Percentiles rank a stretch among this genome's conserved stretches.
phyloP scores from a whole-genome alignment of 1,140 invertebrate species.

The Drosophila miranda region DNA sequence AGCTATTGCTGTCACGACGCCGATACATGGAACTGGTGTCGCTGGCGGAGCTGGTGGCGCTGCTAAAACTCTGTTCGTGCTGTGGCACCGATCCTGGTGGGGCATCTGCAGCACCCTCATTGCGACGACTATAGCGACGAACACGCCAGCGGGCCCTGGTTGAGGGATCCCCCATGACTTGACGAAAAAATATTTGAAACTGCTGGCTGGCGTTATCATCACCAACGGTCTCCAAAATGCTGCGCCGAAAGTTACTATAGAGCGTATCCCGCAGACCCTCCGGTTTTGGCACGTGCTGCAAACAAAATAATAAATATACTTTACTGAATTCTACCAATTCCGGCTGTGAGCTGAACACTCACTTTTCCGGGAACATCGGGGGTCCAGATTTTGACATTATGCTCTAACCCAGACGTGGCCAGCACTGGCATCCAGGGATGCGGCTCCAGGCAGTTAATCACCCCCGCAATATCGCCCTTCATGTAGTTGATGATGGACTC shows the following conservation, averaged over 20 bases:
- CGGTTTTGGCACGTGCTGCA: slow-evolving; percentile 83
- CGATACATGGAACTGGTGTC: slow-evolving; percentile 1
- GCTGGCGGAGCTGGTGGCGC: background rate
- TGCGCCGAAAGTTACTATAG: slow-evolving; percentile 60
- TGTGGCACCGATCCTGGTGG: background rate
- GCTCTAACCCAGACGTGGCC: slow-evolving; percentile 92
- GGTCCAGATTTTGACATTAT: slow-evolving; percentile 96
- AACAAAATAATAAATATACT: background rate
- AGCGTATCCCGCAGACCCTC: slow-evolving; percentile 80
- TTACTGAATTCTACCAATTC: background rate
- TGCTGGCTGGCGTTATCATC: slow-evolving; percentile 48
- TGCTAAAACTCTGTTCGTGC: slow-evolving; percentile 6
- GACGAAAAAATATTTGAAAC: slow-evolving; percentile 64
- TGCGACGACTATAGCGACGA: background rate
- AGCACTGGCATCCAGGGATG: slow-evolving; percentile 94
- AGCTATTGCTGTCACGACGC: slow-evolving; percentile 23
- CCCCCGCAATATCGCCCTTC: slow-evolving; percentile 91
- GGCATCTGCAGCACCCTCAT: no score
- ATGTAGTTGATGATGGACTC: slow-evolving; percentile 95
- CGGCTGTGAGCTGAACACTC: background rate
- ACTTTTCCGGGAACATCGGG: slow-evolving; percentile 85
- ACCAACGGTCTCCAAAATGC: slow-evolving; percentile 24
- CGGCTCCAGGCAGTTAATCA: slow-evolving; percentile 96
- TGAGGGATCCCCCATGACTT: slow-evolving; percentile 34
- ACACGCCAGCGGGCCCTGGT: background rate